Evolutionary conservation across 2,797 vertebrate genomes (phyloP), one percentile per base, ranked within the genome.

Genomic region (Liasis olivaceus): DNA sequence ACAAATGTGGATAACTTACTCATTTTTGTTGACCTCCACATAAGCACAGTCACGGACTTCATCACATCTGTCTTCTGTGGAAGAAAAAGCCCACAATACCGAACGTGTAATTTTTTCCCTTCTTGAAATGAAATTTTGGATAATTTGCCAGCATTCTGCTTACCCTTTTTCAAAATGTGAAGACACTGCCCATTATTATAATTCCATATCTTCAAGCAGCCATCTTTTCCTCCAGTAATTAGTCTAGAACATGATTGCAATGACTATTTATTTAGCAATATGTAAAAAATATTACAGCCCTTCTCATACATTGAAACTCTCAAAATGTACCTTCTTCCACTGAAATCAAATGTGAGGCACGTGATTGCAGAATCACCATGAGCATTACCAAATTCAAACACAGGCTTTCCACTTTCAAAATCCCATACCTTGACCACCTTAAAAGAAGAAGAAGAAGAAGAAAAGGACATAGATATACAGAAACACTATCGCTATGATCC

Each of bases 371-470:
- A 95, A 47, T 93, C 93, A 89, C 96, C 95, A 0, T 95, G 97
- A 87, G 97, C 95, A 26, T 92, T 95, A 28, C 94, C 97, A 94
- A 98, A 98, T 95, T 98, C 98, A 96, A 98, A 98, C 26, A 98
- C 54, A 58, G 97, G 96, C 89, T 91, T 96, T 69, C 97, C 98
- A 8, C 94, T 98, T 96, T 98, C 97, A 94, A 98, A 97, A 94
- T 98, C 97, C 98, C 97, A 98, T 28, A 98, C 95, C 97, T 98
- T 98, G 26, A 98, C 96, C 42, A 97, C 95, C 97, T 98, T 92
- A 20, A 95, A 90, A 54, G 84, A 63, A 81, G 20, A 26, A 8
- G 58, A 0, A 54, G 22, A 88, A 72, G 17, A 66, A 42, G 22
- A 64, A 92, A 87, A 17, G 2, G 11, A 92, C 36, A 11, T 36